These are phyloP conservation scores for Solenodon paradoxus DNA, from an alignment of 2,113 vertebrate species.

Conservation along the genomic window DNA sequence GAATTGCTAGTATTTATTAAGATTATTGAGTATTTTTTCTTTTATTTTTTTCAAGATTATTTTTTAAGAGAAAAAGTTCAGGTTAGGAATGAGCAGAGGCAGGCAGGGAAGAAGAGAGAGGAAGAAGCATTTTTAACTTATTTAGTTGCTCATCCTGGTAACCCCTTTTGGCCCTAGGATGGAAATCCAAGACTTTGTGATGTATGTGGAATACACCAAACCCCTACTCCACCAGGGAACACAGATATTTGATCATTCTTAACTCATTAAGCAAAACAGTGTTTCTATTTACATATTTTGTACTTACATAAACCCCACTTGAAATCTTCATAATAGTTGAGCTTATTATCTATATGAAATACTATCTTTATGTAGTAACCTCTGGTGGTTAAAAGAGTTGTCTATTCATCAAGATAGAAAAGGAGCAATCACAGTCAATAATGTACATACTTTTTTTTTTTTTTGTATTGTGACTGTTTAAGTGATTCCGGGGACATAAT, in stretches of 20 bases:
- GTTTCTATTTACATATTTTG: not conserved
- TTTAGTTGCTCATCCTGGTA: too few relatives aligned
- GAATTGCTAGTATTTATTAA: too few relatives aligned
- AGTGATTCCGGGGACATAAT: not conserved
- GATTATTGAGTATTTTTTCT: too few relatives aligned
- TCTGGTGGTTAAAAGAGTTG: not conserved
- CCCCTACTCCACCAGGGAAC: too few relatives aligned
- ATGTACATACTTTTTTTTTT: not conserved
- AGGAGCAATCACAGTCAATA: not conserved
- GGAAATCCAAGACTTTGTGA: too few relatives aligned
- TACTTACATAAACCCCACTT: not conserved
- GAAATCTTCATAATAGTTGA: not conserved
- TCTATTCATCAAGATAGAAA: not conserved
- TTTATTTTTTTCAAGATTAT: too few relatives aligned
- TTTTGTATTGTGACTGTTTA: not conserved
- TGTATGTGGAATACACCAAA: too few relatives aligned
- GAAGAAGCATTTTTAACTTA: too few relatives aligned
- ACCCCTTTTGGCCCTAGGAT: too few relatives aligned
- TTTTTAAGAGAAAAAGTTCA: too few relatives aligned
- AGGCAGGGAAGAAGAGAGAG: too few relatives aligned
- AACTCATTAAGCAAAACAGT: not conserved
- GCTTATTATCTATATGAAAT: not conserved
- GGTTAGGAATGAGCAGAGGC: too few relatives aligned
- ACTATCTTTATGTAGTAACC: not conserved
- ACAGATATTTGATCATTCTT: not conserved